Conservation (phyloP, 1,140 invertebrate genomes). For the Neelides sp. region DNA sequence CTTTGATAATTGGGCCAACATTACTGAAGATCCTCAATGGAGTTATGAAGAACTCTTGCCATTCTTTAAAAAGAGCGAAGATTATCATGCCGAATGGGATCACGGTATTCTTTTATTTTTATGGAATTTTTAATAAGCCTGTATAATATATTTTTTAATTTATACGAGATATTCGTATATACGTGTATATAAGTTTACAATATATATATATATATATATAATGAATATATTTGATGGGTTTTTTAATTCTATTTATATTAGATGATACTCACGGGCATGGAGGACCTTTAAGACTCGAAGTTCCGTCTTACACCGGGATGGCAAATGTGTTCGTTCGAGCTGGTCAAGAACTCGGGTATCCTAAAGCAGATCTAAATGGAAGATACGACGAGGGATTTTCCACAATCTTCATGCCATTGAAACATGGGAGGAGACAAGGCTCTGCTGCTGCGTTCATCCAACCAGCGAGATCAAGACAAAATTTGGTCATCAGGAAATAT, state of each 20-base stretch:
- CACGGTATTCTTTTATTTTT: no score
- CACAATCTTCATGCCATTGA: constrained; percentile 5
- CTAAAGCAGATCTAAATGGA: constrained; percentile 6
- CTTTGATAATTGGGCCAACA: constrained; percentile 48
- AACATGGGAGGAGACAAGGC: neutral
- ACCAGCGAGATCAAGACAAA: constrained; percentile 1
- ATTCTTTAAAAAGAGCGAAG: constrained; percentile 76
- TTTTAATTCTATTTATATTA: neutral
- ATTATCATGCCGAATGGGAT: constrained; percentile 37
- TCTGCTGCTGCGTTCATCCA: constrained; percentile 2
- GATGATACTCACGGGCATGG: constrained; percentile 18
- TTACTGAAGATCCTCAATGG: constrained; percentile 41
- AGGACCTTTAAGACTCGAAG: constrained; percentile 18
- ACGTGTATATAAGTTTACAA: no score
- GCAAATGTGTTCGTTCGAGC: constrained; percentile 12
- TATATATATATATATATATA: no score
- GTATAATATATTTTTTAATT: no score
- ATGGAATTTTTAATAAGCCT: no score
- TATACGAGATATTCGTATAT: no score
- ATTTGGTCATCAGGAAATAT: constrained; percentile 5
- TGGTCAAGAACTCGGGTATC: constrained; percentile 11
- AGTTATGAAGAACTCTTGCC: constrained; percentile 49
- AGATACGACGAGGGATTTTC: constrained; percentile 11
- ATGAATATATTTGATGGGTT: no score
- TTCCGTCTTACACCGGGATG: constrained; percentile 13